These are phyloP conservation scores for Callocephalon fimbriatum DNA, from an alignment of 2,113 vertebrate genomes.

Conservation along the genomic window DNA sequence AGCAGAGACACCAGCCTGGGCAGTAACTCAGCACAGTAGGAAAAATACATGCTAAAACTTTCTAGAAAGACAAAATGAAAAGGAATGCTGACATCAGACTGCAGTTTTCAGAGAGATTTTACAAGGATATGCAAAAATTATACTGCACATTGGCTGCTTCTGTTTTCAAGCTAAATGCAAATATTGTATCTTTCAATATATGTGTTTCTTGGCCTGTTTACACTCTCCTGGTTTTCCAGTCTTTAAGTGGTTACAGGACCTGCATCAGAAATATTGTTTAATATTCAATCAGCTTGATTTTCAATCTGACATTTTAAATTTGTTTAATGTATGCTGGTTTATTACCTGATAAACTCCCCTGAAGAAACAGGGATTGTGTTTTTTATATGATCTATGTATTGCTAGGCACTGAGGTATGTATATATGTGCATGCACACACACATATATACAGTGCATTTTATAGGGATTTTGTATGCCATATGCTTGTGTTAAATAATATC, in stretches of 20 bases:
- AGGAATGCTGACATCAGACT: neutral
- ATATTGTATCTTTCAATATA: neutral
- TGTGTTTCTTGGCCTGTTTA: neutral
- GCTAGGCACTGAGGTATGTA: neutral
- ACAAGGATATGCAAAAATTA: neutral
- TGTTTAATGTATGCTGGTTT: neutral
- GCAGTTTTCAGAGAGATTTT: neutral
- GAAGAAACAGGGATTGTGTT: neutral
- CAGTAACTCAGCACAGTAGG: neutral
- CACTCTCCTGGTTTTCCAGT: neutral
- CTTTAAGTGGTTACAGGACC: neutral
- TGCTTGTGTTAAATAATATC: neutral
- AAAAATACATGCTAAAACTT: neutral
- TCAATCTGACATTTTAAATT: neutral
- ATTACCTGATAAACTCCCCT: neutral
- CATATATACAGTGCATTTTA: neutral
- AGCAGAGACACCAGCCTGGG: neutral
- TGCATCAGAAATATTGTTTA: neutral
- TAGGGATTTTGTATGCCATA: fast-evolving
- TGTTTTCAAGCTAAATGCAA: neutral
- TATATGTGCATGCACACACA: neutral
- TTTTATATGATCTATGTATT: neutral
- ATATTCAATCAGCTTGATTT: neutral
- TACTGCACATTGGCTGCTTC: neutral
- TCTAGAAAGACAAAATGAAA: neutral